These are phyloP conservation scores for Spheniscus mendiculus DNA, from an alignment of 2,113 vertebrate species.

Conservation along the genomic window DNA sequence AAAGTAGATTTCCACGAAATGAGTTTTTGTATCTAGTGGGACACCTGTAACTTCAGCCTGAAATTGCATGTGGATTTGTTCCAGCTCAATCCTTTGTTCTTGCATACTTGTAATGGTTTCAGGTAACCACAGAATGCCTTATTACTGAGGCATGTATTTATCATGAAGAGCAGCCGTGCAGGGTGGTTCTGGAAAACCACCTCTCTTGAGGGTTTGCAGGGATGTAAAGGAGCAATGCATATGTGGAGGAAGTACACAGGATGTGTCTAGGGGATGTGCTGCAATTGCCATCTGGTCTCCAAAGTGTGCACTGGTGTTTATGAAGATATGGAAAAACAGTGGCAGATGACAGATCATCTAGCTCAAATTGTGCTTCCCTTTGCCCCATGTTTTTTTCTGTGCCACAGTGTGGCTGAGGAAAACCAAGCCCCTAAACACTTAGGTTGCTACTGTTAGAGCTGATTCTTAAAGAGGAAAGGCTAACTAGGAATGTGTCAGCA, in stretches of 20 bases:
- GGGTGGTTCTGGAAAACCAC: not conserved
- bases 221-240: not conserved
- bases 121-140: not conserved
- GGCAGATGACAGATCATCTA: not conserved
- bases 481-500: not conserved
- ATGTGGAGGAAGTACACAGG: not conserved
- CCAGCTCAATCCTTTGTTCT: not conserved
- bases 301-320: not conserved
- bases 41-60: not conserved
- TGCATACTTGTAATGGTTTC: not conserved
- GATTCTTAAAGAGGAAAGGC: not conserved
- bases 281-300: not conserved
- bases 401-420: not conserved
- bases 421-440: not conserved
- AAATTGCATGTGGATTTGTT: not conserved
- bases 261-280: not conserved
- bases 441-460: not conserved
- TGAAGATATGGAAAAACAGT: not conserved
- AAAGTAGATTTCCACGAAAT: not conserved
- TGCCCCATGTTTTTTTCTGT: not conserved
- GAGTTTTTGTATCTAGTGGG: not conserved
- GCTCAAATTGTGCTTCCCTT: not conserved
- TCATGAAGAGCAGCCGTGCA: not conserved
- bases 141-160: not conserved
- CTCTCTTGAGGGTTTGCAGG: not conserved